Evolutionary conservation across 1,140 invertebrate genomes (phyloP), one percentile per base, ranked within the genome.

Genomic region (Pectinophora gossypiella): DNA sequence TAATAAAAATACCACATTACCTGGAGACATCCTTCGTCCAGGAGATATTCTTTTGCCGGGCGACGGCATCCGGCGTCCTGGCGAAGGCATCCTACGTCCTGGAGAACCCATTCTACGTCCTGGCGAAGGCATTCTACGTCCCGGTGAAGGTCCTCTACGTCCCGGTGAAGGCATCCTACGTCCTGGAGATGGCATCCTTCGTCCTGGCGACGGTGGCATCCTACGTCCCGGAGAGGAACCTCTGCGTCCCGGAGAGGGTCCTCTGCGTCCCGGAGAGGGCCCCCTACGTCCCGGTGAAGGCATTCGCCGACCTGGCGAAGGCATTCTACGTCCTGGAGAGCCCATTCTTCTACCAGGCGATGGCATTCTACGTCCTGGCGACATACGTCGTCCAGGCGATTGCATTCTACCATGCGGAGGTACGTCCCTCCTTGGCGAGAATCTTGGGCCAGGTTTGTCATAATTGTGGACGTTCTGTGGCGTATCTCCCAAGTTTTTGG

Each of bases 311-410:
- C 50, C 52, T 4, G 32, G 19, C 15, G 44, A 57, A 2, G 55
- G 50, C 20, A 54, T 27, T 12, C 48, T 10, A 6, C 50, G 42
- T 19, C 54, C 54, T 4, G 54, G 32, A 7, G 50, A 48, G 3
- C 48, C 48, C 27, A 54, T 47, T 15, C 53, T 9, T 3, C 57
- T 48, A 1, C 43, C 54, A 9, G 42, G 20, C n/a, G 50, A 50
- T 2, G 59, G 59, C 12, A 56, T n/a, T 0, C 46, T 43, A 38
- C 57, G 38, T 7, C 54, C 56, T 19, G 51, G 43, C 19, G 50
- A 52, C 20, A 44, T 4, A 7, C 27, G 21, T 2, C 40, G 20
- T 6, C 50, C 50, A 9, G 48, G 48, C 0, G 48, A 50, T n/a
- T n/a, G n/a, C n/a, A n/a, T n/a, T n/a, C n/a, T n/a, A n/a, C n/a